Base-by-base conservation (phyloP, 2,113 vertebrate genomes). In the Pongo abelii region DNA sequence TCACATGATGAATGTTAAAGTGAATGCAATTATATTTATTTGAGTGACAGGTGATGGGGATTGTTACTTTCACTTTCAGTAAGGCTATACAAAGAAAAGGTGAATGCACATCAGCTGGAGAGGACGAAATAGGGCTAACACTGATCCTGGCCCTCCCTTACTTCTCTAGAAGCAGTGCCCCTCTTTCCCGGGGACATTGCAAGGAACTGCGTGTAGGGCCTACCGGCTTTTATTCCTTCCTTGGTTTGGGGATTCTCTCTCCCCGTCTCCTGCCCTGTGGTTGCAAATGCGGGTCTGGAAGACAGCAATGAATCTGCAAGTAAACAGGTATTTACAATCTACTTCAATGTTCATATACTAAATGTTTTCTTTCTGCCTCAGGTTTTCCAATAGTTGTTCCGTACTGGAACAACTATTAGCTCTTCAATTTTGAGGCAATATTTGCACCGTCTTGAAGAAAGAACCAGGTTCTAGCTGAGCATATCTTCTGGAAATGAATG, bases 401-500 rank as follows among this genome's bases (percentile, higher is more conserved):
- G 35, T 72, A 70, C 78, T 75, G 72, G 94, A 38, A 38, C 38
- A 38, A 38, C 38, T 38, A 96, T 59, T 61, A 83, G 23, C 32
- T 77, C 74, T 97, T 96, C 50, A 92, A 67, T 95, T 97, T 50
- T 61, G 30, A 95, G 86, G 87, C 55, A 90, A 48, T 94, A 90
- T 97, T 97, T 96, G 78, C 20, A 70, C 55, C 84, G 22, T 67
- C 78, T 94, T 96, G 32, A 96, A 96, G 67, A 91, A 64, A 81
- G 87, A 84, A 89, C 38, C 81, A 83, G 35, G 75, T 84, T 97
- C 95, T 9, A 77, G 81, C 81, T 85, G 43, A 97, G 61, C 9
- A 27, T 35, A 80, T 97, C 81, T 96, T 96, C 88, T 93, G 85
- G 74, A 95, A 97, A 97, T 84, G n/a, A 97, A 93, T 97, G 61